Evolutionary conservation across 2,888 invertebrate species (phyloP), one percentile per base, ranked within the genome.

Genomic region (Limnephilus lunatus): DNA sequence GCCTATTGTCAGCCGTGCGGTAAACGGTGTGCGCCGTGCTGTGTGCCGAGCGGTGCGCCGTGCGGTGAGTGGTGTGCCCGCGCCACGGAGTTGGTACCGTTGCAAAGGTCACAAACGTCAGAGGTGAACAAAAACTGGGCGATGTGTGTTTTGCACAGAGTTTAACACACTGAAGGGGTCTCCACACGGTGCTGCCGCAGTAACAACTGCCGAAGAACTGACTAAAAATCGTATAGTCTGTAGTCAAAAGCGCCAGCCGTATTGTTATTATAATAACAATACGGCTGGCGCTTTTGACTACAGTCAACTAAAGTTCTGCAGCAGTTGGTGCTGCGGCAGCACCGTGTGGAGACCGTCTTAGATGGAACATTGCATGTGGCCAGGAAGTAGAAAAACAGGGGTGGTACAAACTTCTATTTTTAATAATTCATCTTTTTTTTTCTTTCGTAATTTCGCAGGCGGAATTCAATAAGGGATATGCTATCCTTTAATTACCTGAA

Each of bases 71-170:
- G 68, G 25, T 68, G 68, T 25, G 68, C 68, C 25, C 68, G 68
- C n/a, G 25, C 68, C 25, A 68, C 68, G 68, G n/a, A 68, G 68
- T 68, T 25, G n/a, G 88, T 90, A 85, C 85, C 90, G 90, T 90
- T 90, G 81, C 48, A 90, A 90, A 90, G 90, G 90, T 83, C 90
- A 39, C 32, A 90, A 82, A 82, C 44, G 89, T 39, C 81, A 82
- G 68, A 85, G 90, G 90, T 90, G 90, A 90, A 35, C 85, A 85
- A 90, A 90, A 90, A 90, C 82, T 85, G 80, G 90, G 48, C 85
- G 90, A 53, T 86, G 86, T 86, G 86, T 86, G 86, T 86, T 48
- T 86, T 68, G 68, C 68, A 68, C 68, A 68, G 68, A 68, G 68
- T 68, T 53, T 19, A 68, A 68, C 68, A 68, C 68, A 68, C 68